Conservation (phyloP, 2,888 invertebrate genomes). For the Acleris sparsana region DNA sequence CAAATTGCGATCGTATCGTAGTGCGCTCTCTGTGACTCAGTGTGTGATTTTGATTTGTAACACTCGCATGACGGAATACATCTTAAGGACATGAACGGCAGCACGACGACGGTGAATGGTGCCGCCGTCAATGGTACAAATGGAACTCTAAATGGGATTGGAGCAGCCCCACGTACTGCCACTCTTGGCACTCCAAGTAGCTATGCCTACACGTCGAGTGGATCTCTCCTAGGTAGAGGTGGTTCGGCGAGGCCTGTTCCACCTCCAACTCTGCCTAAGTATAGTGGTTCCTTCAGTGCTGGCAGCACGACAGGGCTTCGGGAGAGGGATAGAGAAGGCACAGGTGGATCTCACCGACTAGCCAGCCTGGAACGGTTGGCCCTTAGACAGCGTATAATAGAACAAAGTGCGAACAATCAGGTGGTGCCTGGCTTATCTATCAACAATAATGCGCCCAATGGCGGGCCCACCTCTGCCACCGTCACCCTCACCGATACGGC, state of each 20-base stretch:
- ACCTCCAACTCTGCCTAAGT: slow-evolving; percentile 91
- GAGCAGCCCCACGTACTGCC: slow-evolving; percentile 76
- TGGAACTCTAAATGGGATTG: slow-evolving; percentile 73
- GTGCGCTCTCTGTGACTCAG: slow-evolving; percentile 74
- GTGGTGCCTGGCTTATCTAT: slow-evolving; percentile 55
- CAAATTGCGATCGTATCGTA: slow-evolving; percentile 67
- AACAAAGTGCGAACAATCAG: slow-evolving; percentile 84
- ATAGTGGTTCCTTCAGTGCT: slow-evolving; percentile 90
- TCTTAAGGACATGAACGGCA: slow-evolving; percentile 79
- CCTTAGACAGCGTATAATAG: slow-evolving; percentile 91
- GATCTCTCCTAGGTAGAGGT: slow-evolving; percentile 84
- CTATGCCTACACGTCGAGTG: slow-evolving; percentile 86
- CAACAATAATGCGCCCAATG: slow-evolving; percentile 64
- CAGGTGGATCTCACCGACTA: slow-evolving; percentile 90
- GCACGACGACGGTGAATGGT: slow-evolving; percentile 80
- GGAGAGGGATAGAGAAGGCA: slow-evolving; percentile 86
- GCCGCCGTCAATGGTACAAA: slow-evolving; percentile 77
- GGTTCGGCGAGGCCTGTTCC: slow-evolving; percentile 88
- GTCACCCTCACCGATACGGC: slow-evolving; percentile 81
- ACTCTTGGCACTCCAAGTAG: slow-evolving; percentile 83
- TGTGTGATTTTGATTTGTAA: slow-evolving; percentile 63
- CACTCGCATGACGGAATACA: slow-evolving; percentile 74
- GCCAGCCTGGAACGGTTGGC: slow-evolving; percentile 93
- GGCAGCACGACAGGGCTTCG: slow-evolving; percentile 86
- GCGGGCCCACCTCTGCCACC: slow-evolving; percentile 74